Conservation (phyloP, 1,140 invertebrate species). For the Cherax destructor region DNA sequence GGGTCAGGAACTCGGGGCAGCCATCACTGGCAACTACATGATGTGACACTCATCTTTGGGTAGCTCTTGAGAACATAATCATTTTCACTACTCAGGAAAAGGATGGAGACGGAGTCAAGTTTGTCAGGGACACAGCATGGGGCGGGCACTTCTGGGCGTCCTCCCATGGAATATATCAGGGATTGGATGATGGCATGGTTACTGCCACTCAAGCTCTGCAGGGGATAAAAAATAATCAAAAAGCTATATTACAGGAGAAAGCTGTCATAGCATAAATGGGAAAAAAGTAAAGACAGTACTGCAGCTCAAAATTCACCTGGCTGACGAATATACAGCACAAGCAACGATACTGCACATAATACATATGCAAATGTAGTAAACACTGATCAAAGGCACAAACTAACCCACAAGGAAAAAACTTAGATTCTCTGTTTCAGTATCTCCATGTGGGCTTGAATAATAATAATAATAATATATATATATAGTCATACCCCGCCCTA, state of each 20-base stretch:
- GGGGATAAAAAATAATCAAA: background rate
- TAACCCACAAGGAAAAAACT: too few relatives aligned
- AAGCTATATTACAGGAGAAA: background rate
- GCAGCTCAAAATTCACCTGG: too few relatives aligned
- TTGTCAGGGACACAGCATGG: slow-evolving; percentile 46
- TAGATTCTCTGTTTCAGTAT: too few relatives aligned
- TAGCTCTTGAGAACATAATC: slow-evolving; percentile 29
- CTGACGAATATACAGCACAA: too few relatives aligned
- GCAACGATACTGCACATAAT: too few relatives aligned
- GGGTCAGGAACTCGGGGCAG: background rate
- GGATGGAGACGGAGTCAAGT: slow-evolving; percentile 22
- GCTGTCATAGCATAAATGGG: background rate
- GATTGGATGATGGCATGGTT: slow-evolving; percentile 46
- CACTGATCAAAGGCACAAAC: too few relatives aligned
- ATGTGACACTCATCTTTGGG: slow-evolving; percentile 29
- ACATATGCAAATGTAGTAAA: too few relatives aligned
- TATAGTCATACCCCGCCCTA: too few relatives aligned
- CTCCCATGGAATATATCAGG: slow-evolving; percentile 27
- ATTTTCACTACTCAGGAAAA: background rate
- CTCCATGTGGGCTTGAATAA: too few relatives aligned
- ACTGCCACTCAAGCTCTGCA: slow-evolving; percentile 29
- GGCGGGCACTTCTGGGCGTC: slow-evolving; percentile 28
- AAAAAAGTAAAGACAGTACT: background rate
- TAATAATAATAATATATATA: too few relatives aligned
- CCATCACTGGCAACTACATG: slow-evolving; percentile 37